Evolutionary conservation across 2,888 invertebrate species (phyloP).

Genomic region (Sinhomidia bicolor): DNA sequence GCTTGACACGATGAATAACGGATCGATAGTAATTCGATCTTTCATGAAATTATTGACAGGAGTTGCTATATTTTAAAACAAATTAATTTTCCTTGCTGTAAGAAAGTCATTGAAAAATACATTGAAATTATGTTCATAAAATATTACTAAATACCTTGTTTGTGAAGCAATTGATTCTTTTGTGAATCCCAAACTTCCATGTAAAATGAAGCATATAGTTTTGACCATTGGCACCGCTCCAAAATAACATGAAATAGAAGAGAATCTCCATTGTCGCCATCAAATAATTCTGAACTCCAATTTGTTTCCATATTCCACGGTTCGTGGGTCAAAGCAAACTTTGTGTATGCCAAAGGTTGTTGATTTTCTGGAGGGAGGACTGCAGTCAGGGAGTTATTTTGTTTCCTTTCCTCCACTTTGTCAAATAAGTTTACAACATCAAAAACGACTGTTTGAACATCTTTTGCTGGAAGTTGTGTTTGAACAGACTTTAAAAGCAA

Average conservation of each 20-base stretch:
- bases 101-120: too few species aligned
- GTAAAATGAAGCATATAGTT: constrained; percentile 48
- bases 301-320: constrained; percentile 21
- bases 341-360: constrained; percentile 49
- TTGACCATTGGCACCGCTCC: constrained; percentile 45
- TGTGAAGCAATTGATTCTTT: constrained; percentile 20
- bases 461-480: constrained; percentile 38
- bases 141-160: constrained; percentile 38
- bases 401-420: neutral
- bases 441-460: constrained; percentile 58
- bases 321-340: constrained; percentile 53
- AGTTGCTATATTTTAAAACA: constrained; percentile 1
- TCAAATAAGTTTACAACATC: constrained; percentile 59
- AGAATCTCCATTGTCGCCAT: neutral
- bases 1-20: neutral
- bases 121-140: too few species aligned
- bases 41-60: constrained; percentile 60
- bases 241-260: constrained; percentile 46
- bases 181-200: constrained; percentile 59
- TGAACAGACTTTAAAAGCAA: neutral
- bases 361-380: neutral
- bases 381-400: neutral
- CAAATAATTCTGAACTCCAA: constrained; percentile 50
- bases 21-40: constrained; percentile 61
- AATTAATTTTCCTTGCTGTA: too few species aligned